These are phyloP conservation scores for Parelbella ahira DNA, from an alignment of 2,888 invertebrate species.

Conservation along the genomic window DNA sequence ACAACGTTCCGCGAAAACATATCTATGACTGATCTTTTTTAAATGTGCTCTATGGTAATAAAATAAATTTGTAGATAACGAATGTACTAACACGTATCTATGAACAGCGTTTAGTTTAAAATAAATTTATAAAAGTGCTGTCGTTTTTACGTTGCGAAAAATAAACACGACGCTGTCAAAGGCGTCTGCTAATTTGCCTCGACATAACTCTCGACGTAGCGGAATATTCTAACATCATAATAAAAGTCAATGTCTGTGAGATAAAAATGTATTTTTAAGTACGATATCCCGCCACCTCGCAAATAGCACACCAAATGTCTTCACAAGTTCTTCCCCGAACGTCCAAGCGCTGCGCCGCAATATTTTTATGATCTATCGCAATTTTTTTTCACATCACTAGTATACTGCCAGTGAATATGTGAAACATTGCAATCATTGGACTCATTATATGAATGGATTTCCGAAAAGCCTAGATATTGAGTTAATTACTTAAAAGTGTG, in stretches of 20 bases:
- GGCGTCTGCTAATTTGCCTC: conserved; percentile 8
- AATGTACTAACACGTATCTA: too few species aligned
- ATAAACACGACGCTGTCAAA: background rate
- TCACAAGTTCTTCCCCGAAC: conserved; percentile 28
- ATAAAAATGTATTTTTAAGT: conserved; percentile 20
- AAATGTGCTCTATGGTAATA: too few species aligned
- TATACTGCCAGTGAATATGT: conserved; percentile 18
- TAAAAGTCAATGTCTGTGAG: conserved; percentile 6
- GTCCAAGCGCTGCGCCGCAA: conserved; percentile 20
- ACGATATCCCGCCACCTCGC: conserved; percentile 28
- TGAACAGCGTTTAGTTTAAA: too few species aligned
- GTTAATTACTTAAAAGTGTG: too few species aligned
- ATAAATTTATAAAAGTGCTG: too few species aligned
- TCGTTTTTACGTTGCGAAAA: background rate
- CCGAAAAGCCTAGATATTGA: too few species aligned
- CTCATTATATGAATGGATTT: too few species aligned
- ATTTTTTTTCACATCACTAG: conserved; percentile 27
- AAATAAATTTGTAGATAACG: too few species aligned
- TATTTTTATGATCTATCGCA: conserved; percentile 31
- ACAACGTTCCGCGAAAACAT: too few species aligned
- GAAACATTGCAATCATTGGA: conserved; percentile 5
- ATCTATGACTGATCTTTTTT: too few species aligned
- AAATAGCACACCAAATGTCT: conserved; percentile 32
- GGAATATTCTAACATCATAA: conserved; percentile 19
- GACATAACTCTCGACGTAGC: background rate